phyloP scores from a whole-genome alignment of 2,113 vertebrate species.

The Cephalopterus ornatus region DNA sequence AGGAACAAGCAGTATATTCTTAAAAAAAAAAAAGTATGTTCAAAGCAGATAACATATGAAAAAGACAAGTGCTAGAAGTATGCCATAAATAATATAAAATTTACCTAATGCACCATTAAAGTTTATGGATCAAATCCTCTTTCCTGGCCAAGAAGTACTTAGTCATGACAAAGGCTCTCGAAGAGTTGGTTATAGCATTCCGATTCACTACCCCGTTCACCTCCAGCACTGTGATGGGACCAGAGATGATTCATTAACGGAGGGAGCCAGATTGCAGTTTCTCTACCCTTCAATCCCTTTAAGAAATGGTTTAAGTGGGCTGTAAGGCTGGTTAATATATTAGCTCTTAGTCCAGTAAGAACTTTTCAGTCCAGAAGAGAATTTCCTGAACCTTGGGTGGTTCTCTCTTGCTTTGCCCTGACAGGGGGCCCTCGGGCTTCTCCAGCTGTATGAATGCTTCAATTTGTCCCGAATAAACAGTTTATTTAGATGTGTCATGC shows the following conservation, averaged over 20 bases:
- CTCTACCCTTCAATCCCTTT: neutral
- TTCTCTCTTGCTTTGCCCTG: neutral
- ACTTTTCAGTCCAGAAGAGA: neutral
- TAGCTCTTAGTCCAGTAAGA: neutral
- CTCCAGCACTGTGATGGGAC: neutral
- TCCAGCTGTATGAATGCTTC: neutral
- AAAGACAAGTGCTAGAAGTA: neutral
- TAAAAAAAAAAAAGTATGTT: neutral
- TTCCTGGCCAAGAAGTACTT: neutral
- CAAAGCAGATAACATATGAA: neutral
- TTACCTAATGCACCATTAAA: slow-evolving; percentile 4
- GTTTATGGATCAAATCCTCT: slow-evolving; percentile 10
- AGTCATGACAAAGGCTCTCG: too few relatives aligned
- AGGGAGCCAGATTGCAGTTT: neutral
- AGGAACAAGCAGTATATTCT: neutral
- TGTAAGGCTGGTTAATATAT: neutral
- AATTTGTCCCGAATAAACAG: neutral
- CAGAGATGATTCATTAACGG: neutral
- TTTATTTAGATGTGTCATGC: neutral
- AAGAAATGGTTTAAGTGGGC: neutral
- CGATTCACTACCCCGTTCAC: neutral
- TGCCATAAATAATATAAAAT: neutral
- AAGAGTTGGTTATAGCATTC: neutral
- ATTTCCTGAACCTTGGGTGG: neutral
- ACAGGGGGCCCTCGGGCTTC: neutral